Evolutionary conservation across 2,888 invertebrate genomes (phyloP).

Genomic region (Epirrhoe tristata): DNA sequence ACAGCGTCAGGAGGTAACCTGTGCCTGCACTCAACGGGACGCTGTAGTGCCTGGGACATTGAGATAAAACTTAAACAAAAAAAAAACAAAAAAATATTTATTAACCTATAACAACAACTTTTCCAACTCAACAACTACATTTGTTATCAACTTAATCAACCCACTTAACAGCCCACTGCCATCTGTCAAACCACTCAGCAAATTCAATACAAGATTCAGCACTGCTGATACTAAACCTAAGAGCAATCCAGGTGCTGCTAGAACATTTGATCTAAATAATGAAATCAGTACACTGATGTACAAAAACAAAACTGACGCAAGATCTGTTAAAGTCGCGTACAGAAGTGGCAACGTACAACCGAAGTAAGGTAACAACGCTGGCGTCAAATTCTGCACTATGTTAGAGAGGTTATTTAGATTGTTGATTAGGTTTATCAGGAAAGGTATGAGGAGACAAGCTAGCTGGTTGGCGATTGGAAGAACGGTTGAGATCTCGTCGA

Average conservation of each 20-base stretch:
- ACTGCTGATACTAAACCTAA: conserved; percentile 66
- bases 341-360: conserved; percentile 75
- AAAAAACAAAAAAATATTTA: background rate
- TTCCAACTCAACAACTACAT: conserved; percentile 71
- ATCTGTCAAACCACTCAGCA: conserved; percentile 72
- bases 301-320: conserved; percentile 75
- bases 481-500: conserved; percentile 75
- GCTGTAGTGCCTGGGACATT: too few relatives aligned
- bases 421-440: conserved; percentile 76
- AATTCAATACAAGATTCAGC: conserved; percentile 67
- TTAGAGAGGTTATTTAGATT: conserved; percentile 78
- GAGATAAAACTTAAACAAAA: too few relatives aligned
- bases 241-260: conserved; percentile 71
- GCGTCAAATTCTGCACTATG: conserved; percentile 77
- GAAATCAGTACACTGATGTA: conserved; percentile 78
- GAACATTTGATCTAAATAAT: conserved; percentile 72
- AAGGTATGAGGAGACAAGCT: conserved; percentile 72
- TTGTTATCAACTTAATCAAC: conserved; percentile 71
- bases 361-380: conserved; percentile 75
- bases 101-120: conserved; percentile 60
- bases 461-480: conserved; percentile 75
- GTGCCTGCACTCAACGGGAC: too few relatives aligned
- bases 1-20: too few relatives aligned
- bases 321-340: conserved; percentile 75
- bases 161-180: conserved; percentile 67